These are phyloP conservation scores for Drosophila putrida DNA, from an alignment of 2,888 invertebrate species.

Conservation along the genomic window DNA sequence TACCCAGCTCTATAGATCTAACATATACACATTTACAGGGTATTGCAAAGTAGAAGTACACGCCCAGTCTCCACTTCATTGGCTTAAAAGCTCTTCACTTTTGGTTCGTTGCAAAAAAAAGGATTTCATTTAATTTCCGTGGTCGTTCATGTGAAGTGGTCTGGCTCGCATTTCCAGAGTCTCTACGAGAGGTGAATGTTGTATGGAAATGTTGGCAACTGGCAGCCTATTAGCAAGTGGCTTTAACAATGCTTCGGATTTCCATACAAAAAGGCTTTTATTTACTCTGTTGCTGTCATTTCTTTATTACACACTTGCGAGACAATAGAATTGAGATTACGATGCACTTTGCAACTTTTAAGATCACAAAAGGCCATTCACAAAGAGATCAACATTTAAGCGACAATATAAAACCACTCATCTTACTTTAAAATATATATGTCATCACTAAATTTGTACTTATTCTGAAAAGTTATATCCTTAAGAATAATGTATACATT, in stretches of 20 bases:
- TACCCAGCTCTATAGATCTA: not conserved
- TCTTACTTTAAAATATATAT: not conserved
- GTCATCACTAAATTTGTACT: too few relatives aligned
- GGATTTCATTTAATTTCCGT: slow-evolving; percentile 75
- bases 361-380: not conserved
- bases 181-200: slow-evolving; percentile 33
- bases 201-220: slow-evolving; percentile 32
- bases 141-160: slow-evolving; percentile 75
- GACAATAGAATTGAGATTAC: slow-evolving; percentile 19
- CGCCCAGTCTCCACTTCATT: slow-evolving; percentile 36
- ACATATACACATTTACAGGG: slow-evolving; percentile 22
- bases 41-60: slow-evolving; percentile 11
- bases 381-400: not conserved
- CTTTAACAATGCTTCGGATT: slow-evolving; percentile 54
- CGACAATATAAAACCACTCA: not conserved
- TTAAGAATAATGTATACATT: too few relatives aligned
- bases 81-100: slow-evolving; percentile 46
- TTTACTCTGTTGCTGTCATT: slow-evolving; percentile 60
- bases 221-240: slow-evolving; percentile 64
- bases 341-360: slow-evolving; percentile 7
- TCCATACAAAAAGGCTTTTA: slow-evolving; percentile 69
- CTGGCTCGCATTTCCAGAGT: slow-evolving; percentile 66
- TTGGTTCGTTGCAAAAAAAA: slow-evolving; percentile 30
- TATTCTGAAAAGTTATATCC: too few relatives aligned
- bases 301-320: slow-evolving; percentile 49